A percentile compares a stretch with the other conserved stretches of the same genome.
phyloP scores from a whole-genome alignment of 2,888 invertebrate genomes.

The Augiades crinisus region DNA sequence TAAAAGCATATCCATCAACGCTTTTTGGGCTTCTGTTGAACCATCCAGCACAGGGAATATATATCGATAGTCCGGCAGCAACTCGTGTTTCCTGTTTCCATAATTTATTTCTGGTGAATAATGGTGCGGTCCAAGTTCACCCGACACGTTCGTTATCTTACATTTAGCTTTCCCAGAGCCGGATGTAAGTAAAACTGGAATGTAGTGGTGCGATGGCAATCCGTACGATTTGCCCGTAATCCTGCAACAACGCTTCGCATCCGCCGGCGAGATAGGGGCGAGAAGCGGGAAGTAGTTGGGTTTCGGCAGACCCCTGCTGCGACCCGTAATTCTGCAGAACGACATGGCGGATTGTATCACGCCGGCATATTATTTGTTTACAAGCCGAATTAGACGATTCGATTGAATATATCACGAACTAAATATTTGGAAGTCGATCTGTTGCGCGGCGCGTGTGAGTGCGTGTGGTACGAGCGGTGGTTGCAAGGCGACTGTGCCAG shows the following conservation, averaged over 20 bases:
- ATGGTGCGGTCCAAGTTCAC: conserved; percentile 83
- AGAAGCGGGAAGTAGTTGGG: conserved; percentile 91
- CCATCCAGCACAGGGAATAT: conserved; percentile 87
- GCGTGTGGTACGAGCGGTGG: conserved; percentile 58
- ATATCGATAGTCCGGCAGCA: conserved; percentile 86
- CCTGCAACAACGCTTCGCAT: conserved; percentile 89
- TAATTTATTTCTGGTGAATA: conserved; percentile 82
- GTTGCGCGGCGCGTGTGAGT: conserved; percentile 47
- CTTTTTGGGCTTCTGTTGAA: conserved; percentile 84
- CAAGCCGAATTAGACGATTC: conserved; percentile 35
- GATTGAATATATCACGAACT: conserved; percentile 39
- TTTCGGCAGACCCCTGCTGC: conserved; percentile 89
- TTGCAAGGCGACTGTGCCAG: conserved; percentile 59
- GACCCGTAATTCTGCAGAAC: conserved; percentile 91
- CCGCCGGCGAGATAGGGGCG: conserved; percentile 91
- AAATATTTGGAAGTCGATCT: conserved; percentile 37
- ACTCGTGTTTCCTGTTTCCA: conserved; percentile 85
- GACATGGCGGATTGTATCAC: conserved; percentile 78
- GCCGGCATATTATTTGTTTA: conserved; percentile 71
- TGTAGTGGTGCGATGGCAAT: conserved; percentile 88
- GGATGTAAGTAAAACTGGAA: conserved; percentile 85
- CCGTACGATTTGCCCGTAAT: conserved; percentile 90
- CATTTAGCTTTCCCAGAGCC: conserved; percentile 78
- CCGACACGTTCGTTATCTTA: conserved; percentile 84
- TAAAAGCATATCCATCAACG: conserved; percentile 82